phyloP scores from a whole-genome alignment of 2,888 invertebrate species.

The Gastrophysa polygoni region DNA sequence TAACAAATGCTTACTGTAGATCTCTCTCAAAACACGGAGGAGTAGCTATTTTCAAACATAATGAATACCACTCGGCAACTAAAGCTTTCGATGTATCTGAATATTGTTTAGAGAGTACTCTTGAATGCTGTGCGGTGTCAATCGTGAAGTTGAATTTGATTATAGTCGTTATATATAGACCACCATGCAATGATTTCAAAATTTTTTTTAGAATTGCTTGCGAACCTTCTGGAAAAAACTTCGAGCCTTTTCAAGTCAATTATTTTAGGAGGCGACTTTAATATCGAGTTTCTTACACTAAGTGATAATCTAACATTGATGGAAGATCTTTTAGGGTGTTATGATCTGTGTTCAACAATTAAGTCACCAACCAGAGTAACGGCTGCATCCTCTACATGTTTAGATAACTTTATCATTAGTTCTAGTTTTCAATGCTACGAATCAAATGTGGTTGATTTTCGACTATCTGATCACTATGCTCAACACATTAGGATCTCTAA shows the following conservation, averaged over 20 bases:
- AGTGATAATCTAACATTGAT: background rate
- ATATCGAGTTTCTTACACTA: background rate
- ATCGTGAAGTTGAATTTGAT: background rate
- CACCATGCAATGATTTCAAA: no score
- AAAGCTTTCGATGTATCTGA: background rate
- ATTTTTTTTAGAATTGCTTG: background rate
- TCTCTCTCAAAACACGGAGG: background rate
- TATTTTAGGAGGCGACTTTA: no score
- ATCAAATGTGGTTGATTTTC: background rate
- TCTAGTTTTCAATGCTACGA: background rate
- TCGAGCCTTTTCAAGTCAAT: background rate
- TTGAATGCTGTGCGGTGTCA: background rate
- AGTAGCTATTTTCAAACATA: background rate
- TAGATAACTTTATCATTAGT: background rate
- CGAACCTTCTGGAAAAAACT: background rate
- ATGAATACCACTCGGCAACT: no score
- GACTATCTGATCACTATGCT: background rate
- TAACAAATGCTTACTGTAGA: no score
- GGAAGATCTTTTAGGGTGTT: background rate
- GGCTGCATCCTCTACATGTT: background rate
- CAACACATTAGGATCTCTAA: background rate
- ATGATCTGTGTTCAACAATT: background rate
- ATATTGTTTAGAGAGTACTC: background rate
- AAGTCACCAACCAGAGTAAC: background rate
- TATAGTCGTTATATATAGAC: no score